A percentile compares a stretch with the other conserved stretches of the same genome.
Evolutionary conservation across 1,140 invertebrate species (phyloP).

Genomic region (Trachymyrmex cornetzi): DNA sequence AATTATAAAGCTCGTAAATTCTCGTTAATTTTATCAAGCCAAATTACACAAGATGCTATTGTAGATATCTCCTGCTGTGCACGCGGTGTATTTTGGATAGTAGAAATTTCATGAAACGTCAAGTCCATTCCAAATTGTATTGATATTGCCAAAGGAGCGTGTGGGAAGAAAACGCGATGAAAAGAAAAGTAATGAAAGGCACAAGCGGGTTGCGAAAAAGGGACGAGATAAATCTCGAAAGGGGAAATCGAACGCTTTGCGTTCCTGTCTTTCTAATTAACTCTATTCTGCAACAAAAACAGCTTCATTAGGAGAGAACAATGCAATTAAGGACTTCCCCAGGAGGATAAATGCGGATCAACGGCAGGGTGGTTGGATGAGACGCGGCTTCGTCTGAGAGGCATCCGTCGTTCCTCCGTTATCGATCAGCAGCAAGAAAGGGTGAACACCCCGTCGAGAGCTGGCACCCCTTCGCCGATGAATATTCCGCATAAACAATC

Average conservation of each 20-base stretch:
- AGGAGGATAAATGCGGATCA: constrained; percentile 71
- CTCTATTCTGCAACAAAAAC: constrained; percentile 71
- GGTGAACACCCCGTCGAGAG: constrained; percentile 75
- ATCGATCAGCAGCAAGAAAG: constrained; percentile 73
- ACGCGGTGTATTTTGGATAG: background rate
- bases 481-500: constrained; percentile 77
- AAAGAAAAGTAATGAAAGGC: background rate
- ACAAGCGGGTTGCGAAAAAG: constrained; percentile 14
- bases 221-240: constrained; percentile 31
- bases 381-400: constrained; percentile 69
- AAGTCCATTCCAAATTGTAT: background rate
- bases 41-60: background rate
- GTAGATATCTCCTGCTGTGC: background rate
- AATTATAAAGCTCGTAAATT: background rate
- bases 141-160: background rate
- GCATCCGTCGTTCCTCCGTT: constrained; percentile 74
- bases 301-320: constrained; percentile 73
- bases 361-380: constrained; percentile 48
- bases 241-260: constrained; percentile 67
- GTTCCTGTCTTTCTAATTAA: constrained; percentile 70
- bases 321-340: constrained; percentile 70
- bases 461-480: constrained; percentile 61
- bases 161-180: background rate
- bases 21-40: background rate
- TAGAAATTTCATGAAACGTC: constrained; percentile 14